phyloP scores from a whole-genome alignment of 2,888 invertebrate species.

The Antheraea yamamai region DNA sequence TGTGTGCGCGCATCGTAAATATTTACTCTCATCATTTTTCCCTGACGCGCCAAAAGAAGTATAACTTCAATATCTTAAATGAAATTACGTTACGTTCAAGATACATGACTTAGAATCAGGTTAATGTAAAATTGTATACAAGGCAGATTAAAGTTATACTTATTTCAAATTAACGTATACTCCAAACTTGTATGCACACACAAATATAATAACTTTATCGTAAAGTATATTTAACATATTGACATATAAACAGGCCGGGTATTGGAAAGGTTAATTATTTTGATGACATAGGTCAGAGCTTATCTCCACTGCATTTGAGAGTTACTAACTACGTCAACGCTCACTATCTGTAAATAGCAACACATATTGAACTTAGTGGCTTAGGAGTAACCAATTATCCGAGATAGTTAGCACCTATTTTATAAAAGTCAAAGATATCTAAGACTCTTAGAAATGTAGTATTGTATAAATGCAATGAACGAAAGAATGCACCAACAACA shows the following conservation, averaged over 20 bases:
- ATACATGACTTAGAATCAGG: too few species aligned
- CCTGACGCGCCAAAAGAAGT: too few species aligned
- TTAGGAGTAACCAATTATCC: not conserved
- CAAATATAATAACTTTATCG: not conserved
- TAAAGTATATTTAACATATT: slow-evolving; percentile 3
- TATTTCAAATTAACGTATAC: not conserved
- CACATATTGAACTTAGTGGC: not conserved
- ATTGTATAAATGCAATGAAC: not conserved
- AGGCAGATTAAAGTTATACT: not conserved
- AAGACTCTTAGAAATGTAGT: not conserved
- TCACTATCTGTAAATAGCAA: not conserved
- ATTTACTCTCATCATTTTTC: too few species aligned
- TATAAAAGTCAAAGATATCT: not conserved
- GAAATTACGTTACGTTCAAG: too few species aligned
- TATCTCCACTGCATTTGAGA: slow-evolving; percentile 30
- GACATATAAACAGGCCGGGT: not conserved
- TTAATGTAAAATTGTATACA: not conserved
- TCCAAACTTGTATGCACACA: not conserved
- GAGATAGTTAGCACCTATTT: not conserved
- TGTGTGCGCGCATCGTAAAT: too few species aligned
- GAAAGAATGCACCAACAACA: not conserved
- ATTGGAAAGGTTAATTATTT: slow-evolving; percentile 12
- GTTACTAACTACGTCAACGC: not conserved
- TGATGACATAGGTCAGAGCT: slow-evolving; percentile 30
- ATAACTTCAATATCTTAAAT: too few species aligned